phyloP scores from a whole-genome alignment of 1,140 invertebrate genomes.

The Zaprionus africanus region DNA sequence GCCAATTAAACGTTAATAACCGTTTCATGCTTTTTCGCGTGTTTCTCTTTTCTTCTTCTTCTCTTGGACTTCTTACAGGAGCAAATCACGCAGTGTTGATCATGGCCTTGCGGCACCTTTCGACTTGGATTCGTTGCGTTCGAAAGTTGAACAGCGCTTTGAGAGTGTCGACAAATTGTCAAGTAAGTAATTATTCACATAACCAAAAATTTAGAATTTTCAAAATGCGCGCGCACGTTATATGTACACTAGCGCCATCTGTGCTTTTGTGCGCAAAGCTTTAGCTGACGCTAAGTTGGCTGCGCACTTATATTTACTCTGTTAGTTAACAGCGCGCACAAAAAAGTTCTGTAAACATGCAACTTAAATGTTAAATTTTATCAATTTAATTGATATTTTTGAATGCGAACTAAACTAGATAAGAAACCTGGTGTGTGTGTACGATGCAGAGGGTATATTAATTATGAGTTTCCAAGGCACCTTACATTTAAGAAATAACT shows the following conservation, averaged over 20 bases:
- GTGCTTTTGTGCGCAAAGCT: constrained; percentile 16
- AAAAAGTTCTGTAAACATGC: constrained; percentile 1
- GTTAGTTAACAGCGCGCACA: constrained; percentile 1
- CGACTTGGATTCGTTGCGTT: constrained; percentile 92
- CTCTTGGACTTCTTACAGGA: constrained; percentile 87
- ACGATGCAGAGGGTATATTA: no score
- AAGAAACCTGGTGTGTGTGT: no score
- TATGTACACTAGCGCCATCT: constrained; percentile 28
- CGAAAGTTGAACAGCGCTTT: constrained; percentile 92
- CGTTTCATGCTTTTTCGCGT: constrained; percentile 30
- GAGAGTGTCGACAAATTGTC: constrained; percentile 90
- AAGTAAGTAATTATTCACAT: constrained; percentile 71
- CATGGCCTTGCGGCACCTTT: constrained; percentile 93
- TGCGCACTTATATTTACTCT: neutral
- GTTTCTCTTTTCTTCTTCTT: constrained; percentile 22
- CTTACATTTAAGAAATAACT: no score
- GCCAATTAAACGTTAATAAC: constrained; percentile 50
- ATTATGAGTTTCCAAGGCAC: no score
- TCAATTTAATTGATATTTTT: no score
- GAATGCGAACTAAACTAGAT: no score
- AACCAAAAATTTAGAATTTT: constrained; percentile 6
- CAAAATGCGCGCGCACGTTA: constrained; percentile 11
- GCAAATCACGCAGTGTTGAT: constrained; percentile 94
- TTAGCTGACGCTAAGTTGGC: constrained; percentile 15
- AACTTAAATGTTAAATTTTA: no score